A percentile compares a stretch with the other conserved stretches of the same genome.
phyloP scores from a whole-genome alignment of 2,797 vertebrate species.

The Fistularia commersonii region DNA sequence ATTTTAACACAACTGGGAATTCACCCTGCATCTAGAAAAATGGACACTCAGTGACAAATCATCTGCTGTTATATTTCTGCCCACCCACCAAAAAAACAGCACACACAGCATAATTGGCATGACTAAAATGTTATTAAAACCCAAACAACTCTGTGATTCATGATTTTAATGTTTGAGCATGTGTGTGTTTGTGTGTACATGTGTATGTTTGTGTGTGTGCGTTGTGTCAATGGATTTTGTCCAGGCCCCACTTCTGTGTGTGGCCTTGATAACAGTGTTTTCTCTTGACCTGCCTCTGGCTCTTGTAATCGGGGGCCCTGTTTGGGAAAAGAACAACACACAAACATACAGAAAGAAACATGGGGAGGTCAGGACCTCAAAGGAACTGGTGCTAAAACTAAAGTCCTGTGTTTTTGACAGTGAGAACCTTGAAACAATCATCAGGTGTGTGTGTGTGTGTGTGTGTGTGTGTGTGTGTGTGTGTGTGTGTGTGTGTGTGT shows the following conservation, averaged over 20 bases:
- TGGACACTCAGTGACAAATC: conserved; percentile 24
- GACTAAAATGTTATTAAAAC: conserved; percentile 3
- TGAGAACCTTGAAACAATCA: conserved; percentile 36
- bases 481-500: conserved; percentile 27
- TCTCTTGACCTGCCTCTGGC: conserved; percentile 52
- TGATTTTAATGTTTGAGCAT: neutral
- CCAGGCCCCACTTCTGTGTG: conserved; percentile 36
- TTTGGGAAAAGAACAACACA: conserved; percentile 38
- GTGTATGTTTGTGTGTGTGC: neutral
- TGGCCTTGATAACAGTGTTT: conserved; percentile 54
- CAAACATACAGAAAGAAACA: conserved; percentile 22
- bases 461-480: conserved; percentile 17
- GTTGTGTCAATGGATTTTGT: conserved; percentile 44
- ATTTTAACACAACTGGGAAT: conserved; percentile 37
- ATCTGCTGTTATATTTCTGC: neutral
- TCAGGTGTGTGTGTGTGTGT: conserved; percentile 23
- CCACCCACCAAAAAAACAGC: conserved; percentile 5
- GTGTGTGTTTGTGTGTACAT: no score
- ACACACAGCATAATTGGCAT: conserved; percentile 11
- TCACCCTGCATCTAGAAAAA: conserved; percentile 34
- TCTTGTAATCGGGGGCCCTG: conserved; percentile 56
- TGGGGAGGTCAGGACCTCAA: conserved; percentile 35
- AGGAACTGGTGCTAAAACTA: conserved; percentile 33
- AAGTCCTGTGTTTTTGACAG: conserved; percentile 38
- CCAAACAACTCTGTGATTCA: conserved; percentile 20